Evolutionary conservation across 2,113 vertebrate species (phyloP), one percentile per base, ranked within the genome.

Genomic region (Phasianus colchicus): DNA sequence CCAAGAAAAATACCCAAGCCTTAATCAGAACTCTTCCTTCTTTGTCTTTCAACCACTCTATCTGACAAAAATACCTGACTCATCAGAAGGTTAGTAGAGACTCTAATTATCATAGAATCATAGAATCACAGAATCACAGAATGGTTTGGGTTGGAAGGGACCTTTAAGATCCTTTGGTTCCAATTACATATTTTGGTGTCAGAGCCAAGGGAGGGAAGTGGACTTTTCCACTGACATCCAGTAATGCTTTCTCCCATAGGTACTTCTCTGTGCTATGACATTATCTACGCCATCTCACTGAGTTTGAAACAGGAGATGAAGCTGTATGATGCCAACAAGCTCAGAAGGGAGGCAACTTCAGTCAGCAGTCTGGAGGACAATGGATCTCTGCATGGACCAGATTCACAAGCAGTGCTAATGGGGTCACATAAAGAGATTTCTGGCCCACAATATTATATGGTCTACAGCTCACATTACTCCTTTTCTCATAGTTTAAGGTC

Each of bases 11-110:
- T 78, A 36, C 17, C 34, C 12, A 13, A 30, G 43, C 65, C 43
- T 93, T 84, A 81, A 79, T 72, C 43, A 88, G 64, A 88, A 29
- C 22, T 93, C 55, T 83, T 91, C 34, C n/a, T 86, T 86, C 75
- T 82, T 88, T 84, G 42, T 79, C 80, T 81, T 74, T 90, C 80
- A 95, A 10, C 48, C 4, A 1, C 52, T 80, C n/a, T 43, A 38
- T 29, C 61, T 73, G 57, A 65, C 40, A 55, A 38, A 74, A 72
- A 17, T 72, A 8, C 55, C 61, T 90, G 74, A 34, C 48, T 38
- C 9, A 38, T 75, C 61, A 67, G 4, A 30, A 65, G 55, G 50
- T 50, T 80, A 80, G 38, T 66, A 24, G 20, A 21, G 75, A 58
- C 65, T 71, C 55, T 90, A 27, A 22, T n/a, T 54, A 54, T 29